Evolutionary conservation across 1,140 invertebrate genomes (phyloP).

Genomic region (Parapsyche elsis): DNA sequence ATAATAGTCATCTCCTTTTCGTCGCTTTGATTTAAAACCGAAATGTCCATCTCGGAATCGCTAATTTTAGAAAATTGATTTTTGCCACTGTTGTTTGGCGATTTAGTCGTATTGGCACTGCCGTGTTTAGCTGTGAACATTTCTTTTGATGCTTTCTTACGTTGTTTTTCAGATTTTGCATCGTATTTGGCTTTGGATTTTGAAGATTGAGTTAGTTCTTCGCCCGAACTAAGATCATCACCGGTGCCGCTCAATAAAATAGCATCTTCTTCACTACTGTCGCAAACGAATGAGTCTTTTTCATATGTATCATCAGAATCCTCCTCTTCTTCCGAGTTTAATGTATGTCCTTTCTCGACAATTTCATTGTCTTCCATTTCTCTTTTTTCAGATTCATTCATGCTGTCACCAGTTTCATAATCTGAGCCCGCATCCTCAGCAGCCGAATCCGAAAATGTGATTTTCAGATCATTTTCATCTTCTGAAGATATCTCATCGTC

Average conservation of each 20-base stretch:
- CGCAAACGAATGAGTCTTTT: constrained; percentile 53
- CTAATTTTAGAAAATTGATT: constrained; percentile 58
- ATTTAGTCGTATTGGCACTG: constrained; percentile 56
- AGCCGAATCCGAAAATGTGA: constrained; percentile 35
- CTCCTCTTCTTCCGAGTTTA: constrained; percentile 39
- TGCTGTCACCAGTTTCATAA: constrained; percentile 50
- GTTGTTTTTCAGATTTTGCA: constrained; percentile 61
- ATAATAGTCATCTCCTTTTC: background rate
- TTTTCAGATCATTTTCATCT: background rate
- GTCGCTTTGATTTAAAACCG: constrained; percentile 52
- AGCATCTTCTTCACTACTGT: constrained; percentile 41
- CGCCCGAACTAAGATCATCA: constrained; percentile 63
- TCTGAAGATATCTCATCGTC: background rate
- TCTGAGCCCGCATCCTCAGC: constrained; percentile 49
- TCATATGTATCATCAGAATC: constrained; percentile 46
- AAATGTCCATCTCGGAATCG: constrained; percentile 58
- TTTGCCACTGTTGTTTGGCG: constrained; percentile 57
- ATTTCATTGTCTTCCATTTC: constrained; percentile 51
- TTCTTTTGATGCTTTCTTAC: constrained; percentile 63
- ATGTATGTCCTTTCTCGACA: constrained; percentile 44
- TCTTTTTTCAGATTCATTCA: constrained; percentile 33
- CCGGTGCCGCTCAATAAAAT: constrained; percentile 61
- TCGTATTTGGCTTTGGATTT: constrained; percentile 65
- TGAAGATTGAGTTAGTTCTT: constrained; percentile 62
- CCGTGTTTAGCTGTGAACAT: constrained; percentile 63